Percentiles rank a stretch among this genome's conserved stretches.
Evolutionary conservation across 2,888 invertebrate species (phyloP).

Genomic region (Agonopterix arenella): DNA sequence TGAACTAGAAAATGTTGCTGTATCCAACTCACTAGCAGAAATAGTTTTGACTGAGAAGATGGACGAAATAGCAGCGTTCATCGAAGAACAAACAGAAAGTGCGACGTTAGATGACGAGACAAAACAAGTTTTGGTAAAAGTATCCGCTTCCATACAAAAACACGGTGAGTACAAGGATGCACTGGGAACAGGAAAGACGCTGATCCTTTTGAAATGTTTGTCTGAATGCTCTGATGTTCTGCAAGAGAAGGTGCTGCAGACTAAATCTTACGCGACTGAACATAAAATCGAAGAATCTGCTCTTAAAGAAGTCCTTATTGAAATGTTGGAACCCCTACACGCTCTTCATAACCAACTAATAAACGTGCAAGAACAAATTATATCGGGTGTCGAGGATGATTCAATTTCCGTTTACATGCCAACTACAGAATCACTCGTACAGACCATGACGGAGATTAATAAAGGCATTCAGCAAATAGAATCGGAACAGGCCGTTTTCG

Average conservation of each 20-base stretch:
- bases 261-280: constrained; percentile 22
- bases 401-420: constrained; percentile 42
- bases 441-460: constrained; percentile 50
- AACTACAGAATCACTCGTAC: constrained; percentile 49
- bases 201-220: constrained; percentile 53
- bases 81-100: constrained; percentile 22
- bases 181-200: constrained; percentile 37
- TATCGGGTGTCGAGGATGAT: constrained; percentile 39
- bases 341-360: constrained; percentile 45
- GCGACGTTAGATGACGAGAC: constrained; percentile 13
- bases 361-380: constrained; percentile 46
- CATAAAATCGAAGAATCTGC: constrained; percentile 26
- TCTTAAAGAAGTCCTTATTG: constrained; percentile 36
- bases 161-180: constrained; percentile 49
- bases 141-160: constrained; percentile 36
- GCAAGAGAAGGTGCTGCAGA: constrained; percentile 24
- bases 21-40: constrained; percentile 15
- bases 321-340: constrained; percentile 50
- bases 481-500: constrained; percentile 25
- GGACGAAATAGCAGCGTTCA: constrained; percentile 25
- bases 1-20: constrained; percentile 28
- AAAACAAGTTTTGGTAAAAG: constrained; percentile 25
- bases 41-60: constrained; percentile 23
- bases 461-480: constrained; percentile 48
- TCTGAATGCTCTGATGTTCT: constrained; percentile 49